Conservation (phyloP, 2,888 invertebrate species). For the Pyrgus malvae region DNA sequence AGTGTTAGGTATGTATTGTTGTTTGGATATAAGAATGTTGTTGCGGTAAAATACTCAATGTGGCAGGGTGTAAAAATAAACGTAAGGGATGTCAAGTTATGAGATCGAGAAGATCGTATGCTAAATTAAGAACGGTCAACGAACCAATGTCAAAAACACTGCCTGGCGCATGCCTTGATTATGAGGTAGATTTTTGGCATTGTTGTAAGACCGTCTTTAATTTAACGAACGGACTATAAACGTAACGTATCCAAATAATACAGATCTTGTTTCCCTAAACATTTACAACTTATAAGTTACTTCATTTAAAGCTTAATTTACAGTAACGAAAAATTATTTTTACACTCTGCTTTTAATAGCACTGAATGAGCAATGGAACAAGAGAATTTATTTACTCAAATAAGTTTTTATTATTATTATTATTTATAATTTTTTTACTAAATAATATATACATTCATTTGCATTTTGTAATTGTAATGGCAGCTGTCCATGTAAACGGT, state of each 20-base stretch:
- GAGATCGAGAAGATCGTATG: constrained; percentile 5
- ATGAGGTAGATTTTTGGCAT: no score
- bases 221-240: no score
- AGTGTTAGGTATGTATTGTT: constrained; percentile 78
- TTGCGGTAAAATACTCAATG: constrained; percentile 79
- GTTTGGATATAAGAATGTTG: constrained; percentile 76
- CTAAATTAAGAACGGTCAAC: no score
- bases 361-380: constrained; percentile 80
- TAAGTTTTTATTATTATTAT: constrained; percentile 70
- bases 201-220: no score
- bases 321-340: constrained; percentile 56
- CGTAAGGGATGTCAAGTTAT: constrained; percentile 32
- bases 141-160: no score
- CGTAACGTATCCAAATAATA: constrained; percentile 12
- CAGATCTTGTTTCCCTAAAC: not conserved
- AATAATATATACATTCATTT: constrained; percentile 75
- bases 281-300: not conserved
- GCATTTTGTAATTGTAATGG: constrained; percentile 78
- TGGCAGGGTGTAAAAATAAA: constrained; percentile 74
- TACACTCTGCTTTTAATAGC: constrained; percentile 73
- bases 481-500: constrained; percentile 74
- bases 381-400: constrained; percentile 81
- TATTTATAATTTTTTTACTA: constrained; percentile 70
- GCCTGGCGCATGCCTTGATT: no score
- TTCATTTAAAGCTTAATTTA: not conserved